phyloP scores from a whole-genome alignment of 1,140 invertebrate species.

The Eumeta japonica region DNA sequence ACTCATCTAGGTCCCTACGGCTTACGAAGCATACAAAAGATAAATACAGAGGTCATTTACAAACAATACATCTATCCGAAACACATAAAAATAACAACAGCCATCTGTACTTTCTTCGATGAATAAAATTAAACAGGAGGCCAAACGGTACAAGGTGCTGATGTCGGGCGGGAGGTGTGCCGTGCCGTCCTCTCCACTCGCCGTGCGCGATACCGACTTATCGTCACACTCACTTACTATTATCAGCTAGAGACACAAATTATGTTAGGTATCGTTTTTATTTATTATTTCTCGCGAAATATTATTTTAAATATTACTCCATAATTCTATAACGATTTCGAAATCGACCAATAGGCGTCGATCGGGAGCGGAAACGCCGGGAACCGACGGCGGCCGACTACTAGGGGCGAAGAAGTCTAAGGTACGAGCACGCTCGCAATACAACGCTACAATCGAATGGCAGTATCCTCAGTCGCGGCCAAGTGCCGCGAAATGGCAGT shows the following conservation, averaged over 20 bases:
- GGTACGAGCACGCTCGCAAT: too few species aligned
- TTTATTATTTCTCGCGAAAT: conserved; percentile 47
- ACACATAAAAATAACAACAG: conserved; percentile 58
- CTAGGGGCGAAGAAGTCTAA: too few species aligned
- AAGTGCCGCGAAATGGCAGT: neutral
- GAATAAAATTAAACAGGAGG: conserved; percentile 59
- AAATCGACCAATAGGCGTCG: conserved; percentile 54
- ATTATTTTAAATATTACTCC: conserved; percentile 45
- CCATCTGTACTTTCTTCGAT: conserved; percentile 57
- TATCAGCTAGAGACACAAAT: conserved; percentile 56
- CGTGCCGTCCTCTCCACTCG: conserved; percentile 10
- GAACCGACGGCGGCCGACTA: conserved; percentile 46
- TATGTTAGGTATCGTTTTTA: conserved; percentile 51
- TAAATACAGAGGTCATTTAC: conserved; percentile 57
- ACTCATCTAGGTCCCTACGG: conserved; percentile 49
- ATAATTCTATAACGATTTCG: conserved; percentile 53
- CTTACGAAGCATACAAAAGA: conserved; percentile 55
- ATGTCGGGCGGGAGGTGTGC: conserved; percentile 26
- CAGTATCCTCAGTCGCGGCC: conserved; percentile 25
- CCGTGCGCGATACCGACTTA: conserved; percentile 46
- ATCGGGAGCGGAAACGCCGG: conserved; percentile 50
- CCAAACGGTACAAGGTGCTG: conserved; percentile 46
- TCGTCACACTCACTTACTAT: conserved; percentile 45
- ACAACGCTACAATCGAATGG: conserved; percentile 50
- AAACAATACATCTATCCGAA: conserved; percentile 57